These are phyloP conservation scores for Catonia carolina DNA, from an alignment of 2,888 invertebrate genomes.

Conservation along the genomic window DNA sequence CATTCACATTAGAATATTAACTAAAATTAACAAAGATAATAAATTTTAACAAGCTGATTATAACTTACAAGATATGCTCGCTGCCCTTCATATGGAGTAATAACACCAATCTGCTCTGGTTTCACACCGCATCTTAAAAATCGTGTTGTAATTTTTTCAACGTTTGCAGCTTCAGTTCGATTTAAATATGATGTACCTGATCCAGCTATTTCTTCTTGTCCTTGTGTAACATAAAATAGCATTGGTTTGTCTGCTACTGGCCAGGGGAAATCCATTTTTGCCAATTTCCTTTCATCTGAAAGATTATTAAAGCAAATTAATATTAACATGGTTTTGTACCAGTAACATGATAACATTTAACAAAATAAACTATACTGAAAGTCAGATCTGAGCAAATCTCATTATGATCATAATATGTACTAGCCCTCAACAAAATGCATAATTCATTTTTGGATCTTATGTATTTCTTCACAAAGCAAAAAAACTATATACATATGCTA, in stretches of 20 bases:
- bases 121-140: constrained; percentile 92
- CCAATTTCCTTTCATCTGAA: constrained; percentile 76
- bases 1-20: no score
- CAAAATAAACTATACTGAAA: neutral
- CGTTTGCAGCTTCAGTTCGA: constrained; percentile 96
- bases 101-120: constrained; percentile 97
- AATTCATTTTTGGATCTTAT: no score
- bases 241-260: constrained; percentile 93
- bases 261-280: constrained; percentile 96
- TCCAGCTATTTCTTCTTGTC: constrained; percentile 97
- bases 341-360: neutral
- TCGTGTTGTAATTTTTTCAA: constrained; percentile 94
- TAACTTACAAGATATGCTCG: constrained; percentile 75
- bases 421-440: no score
- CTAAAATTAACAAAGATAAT: no score
- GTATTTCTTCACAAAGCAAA: no score
- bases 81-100: constrained; percentile 98
- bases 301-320: constrained; percentile 2
- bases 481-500: no score
- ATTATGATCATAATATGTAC: no score
- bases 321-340: neutral
- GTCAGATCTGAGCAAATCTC: neutral
- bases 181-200: constrained; percentile 98
- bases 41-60: no score
- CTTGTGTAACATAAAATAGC: constrained; percentile 98